phyloP scores from a whole-genome alignment of 1,140 invertebrate genomes.

The Eupristina koningsbergeri region DNA sequence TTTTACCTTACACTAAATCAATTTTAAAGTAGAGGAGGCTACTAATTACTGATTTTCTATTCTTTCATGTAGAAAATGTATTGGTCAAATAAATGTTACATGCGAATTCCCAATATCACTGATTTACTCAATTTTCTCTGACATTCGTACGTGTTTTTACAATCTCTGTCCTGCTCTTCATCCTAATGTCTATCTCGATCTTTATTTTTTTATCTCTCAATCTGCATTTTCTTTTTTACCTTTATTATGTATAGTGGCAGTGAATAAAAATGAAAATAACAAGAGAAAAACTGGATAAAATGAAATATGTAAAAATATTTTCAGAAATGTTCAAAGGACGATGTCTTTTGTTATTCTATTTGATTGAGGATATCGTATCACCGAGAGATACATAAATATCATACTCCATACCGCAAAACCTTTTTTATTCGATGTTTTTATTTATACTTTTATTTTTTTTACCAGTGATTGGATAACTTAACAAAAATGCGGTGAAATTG shows the following conservation, averaged over 20 bases:
- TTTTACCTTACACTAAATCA: no score
- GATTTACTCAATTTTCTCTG: background rate
- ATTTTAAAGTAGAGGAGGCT: no score
- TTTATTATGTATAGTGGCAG: background rate
- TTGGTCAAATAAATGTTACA: background rate
- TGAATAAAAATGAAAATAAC: background rate
- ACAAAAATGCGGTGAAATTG: background rate
- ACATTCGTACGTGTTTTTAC: no score
- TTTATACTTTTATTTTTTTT: background rate
- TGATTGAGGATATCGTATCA: background rate
- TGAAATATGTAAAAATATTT: no score
- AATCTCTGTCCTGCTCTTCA: no score
- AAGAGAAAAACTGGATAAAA: background rate
- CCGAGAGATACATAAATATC: background rate
- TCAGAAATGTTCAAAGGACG: background rate
- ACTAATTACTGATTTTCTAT: background rate
- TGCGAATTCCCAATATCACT: background rate
- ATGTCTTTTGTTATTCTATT: background rate
- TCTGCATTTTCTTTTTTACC: background rate
- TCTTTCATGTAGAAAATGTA: background rate
- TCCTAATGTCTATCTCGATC: background rate
- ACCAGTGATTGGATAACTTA: background rate
- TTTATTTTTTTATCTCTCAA: background rate
- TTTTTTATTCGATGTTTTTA: no score
- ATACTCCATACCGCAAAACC: background rate